phyloP scores from a whole-genome alignment of 2,797 vertebrate species.

The Hemibagrus guttatus region DNA sequence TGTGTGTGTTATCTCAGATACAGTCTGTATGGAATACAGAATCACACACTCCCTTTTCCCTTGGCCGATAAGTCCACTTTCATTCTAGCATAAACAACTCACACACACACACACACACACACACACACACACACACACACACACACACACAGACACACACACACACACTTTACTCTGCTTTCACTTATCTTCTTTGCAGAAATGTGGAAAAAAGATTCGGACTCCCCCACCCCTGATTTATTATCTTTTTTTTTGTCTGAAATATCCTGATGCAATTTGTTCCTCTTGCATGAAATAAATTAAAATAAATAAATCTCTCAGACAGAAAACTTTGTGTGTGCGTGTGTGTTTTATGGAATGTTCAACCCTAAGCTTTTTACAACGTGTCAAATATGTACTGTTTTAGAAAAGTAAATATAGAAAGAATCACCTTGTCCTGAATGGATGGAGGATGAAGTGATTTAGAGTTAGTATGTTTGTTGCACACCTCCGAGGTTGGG shows the following conservation, averaged over 20 bases:
- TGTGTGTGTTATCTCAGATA: constrained; percentile 18
- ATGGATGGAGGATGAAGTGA: background rate
- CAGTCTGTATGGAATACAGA: constrained; percentile 58
- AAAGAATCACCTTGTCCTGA: background rate
- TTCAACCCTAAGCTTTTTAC: background rate
- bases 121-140: background rate
- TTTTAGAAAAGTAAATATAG: background rate
- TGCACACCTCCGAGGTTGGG: too few relatives aligned
- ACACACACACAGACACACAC: background rate
- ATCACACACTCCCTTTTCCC: constrained; percentile 50
- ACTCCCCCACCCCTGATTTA: background rate
- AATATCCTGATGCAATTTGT: constrained; percentile 21
- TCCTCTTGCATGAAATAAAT: background rate
- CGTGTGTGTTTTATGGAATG: background rate
- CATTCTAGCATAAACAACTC: background rate
- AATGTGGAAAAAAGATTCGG: background rate
- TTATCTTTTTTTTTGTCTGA: background rate
- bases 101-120: constrained; percentile 12
- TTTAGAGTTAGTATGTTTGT: too few relatives aligned
- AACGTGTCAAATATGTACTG: background rate
- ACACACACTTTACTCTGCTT: constrained; percentile 9
- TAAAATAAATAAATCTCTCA: constrained; percentile 9
- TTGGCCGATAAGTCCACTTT: constrained; percentile 39
- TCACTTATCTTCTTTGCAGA: constrained; percentile 9
- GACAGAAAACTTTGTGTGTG: background rate